These are phyloP conservation scores for Phaetusa simplex DNA, from an alignment of 2,113 vertebrate genomes.

Conservation along the genomic window DNA sequence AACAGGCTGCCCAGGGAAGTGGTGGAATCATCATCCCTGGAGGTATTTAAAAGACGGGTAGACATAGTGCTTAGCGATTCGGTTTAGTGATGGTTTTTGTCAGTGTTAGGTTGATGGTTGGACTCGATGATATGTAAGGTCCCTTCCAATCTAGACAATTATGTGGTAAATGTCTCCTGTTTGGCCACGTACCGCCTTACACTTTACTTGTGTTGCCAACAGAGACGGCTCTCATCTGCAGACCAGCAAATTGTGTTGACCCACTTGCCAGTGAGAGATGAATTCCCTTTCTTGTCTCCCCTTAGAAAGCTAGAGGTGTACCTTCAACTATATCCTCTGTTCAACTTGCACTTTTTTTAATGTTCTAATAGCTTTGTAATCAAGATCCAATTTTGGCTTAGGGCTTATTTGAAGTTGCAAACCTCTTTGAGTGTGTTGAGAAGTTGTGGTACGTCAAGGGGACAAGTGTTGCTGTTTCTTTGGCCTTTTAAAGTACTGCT, in stretches of 20 bases:
- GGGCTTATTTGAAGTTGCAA: background rate
- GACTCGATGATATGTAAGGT: no score
- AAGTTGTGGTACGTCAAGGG: background rate
- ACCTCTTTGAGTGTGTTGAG: background rate
- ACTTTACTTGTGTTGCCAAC: background rate
- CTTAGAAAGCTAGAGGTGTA: background rate
- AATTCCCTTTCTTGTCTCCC: background rate
- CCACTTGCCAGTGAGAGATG: background rate
- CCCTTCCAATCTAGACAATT: no score
- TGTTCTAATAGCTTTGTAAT: constrained; percentile 12
- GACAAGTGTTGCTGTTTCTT: background rate
- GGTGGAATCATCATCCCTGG: no score
- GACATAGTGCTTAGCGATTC: no score
- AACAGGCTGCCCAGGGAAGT: no score
- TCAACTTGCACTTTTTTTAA: background rate
- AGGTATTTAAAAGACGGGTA: no score
- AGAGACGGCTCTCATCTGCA: background rate
- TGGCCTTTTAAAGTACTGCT: constrained; percentile 22
- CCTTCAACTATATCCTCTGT: background rate
- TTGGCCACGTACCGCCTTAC: background rate
- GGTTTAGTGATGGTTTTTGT: no score
- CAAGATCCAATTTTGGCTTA: background rate
- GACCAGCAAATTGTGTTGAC: background rate
- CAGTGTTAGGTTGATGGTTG: no score
- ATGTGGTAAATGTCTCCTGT: background rate